These are phyloP conservation scores for Crotalus tigris DNA, from an alignment of 2,113 vertebrate genomes.

Conservation along the genomic window DNA sequence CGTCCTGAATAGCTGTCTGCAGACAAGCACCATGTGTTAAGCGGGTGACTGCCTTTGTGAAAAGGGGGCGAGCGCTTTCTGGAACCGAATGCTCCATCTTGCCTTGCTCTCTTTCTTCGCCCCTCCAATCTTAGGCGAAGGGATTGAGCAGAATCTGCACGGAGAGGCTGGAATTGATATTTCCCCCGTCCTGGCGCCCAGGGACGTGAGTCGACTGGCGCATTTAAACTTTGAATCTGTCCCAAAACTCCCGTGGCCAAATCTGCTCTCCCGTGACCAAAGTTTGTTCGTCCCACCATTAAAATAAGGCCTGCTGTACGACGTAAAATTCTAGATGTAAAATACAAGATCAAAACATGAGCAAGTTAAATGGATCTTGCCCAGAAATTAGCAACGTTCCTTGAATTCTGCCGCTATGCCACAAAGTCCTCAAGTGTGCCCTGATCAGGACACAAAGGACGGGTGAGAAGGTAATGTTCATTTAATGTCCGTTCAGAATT, in stretches of 20 bases:
- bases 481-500: too few species aligned
- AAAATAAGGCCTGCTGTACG: too few species aligned
- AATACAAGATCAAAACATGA: too few species aligned
- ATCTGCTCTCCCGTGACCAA: background rate
- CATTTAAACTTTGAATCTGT: background rate
- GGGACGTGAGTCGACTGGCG: background rate
- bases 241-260: background rate
- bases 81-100: background rate
- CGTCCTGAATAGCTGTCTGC: conserved; percentile 60
- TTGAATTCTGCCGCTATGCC: too few species aligned
- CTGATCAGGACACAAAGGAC: too few species aligned
- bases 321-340: too few species aligned
- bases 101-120: background rate
- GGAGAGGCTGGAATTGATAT: background rate
- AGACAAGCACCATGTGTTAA: conserved; percentile 72
- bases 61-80: conserved; percentile 58
- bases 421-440: too few species aligned
- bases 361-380: too few species aligned
- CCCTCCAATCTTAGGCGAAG: background rate
- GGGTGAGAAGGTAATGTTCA: background rate
- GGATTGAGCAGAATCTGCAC: background rate
- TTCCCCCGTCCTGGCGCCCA: background rate
- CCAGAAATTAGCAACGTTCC: too few species aligned
- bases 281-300: too few species aligned
- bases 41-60: conserved; percentile 66